Percentiles rank a stretch among this genome's conserved stretches.
phyloP scores from a whole-genome alignment of 1,140 invertebrate species.

The Grapholita molesta region DNA sequence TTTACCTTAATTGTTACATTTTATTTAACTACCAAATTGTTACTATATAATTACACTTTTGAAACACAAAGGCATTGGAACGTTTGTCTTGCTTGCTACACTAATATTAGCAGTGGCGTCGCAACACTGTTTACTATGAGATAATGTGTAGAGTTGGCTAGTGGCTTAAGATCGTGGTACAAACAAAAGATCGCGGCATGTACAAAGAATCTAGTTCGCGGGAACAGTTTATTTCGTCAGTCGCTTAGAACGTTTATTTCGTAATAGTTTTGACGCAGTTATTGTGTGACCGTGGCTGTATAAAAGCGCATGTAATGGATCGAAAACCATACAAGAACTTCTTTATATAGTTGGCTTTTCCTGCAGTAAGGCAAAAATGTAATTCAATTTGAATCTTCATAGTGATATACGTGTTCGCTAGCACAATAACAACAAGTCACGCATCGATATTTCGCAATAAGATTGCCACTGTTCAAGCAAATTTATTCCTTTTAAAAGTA shows the following conservation, averaged over 20 bases:
- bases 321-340: no score
- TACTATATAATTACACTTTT: no score
- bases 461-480: background rate
- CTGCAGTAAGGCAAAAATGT: no score
- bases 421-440: no score
- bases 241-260: background rate
- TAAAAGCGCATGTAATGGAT: no score
- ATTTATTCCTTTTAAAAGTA: background rate
- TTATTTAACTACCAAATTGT: no score
- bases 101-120: background rate
- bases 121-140: background rate
- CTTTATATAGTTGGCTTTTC: no score
- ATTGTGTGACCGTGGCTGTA: no score
- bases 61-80: background rate
- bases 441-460: background rate
- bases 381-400: no score
- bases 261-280: background rate
- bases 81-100: background rate
- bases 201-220: conserved; percentile 6
- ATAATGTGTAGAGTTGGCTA: background rate
- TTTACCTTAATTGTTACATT: no score
- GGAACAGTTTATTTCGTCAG: background rate
- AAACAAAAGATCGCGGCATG: background rate
- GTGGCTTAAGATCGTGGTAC: background rate
- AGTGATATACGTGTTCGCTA: no score